phyloP scores from a whole-genome alignment of 2,797 vertebrate genomes.

The Momotus momota region DNA sequence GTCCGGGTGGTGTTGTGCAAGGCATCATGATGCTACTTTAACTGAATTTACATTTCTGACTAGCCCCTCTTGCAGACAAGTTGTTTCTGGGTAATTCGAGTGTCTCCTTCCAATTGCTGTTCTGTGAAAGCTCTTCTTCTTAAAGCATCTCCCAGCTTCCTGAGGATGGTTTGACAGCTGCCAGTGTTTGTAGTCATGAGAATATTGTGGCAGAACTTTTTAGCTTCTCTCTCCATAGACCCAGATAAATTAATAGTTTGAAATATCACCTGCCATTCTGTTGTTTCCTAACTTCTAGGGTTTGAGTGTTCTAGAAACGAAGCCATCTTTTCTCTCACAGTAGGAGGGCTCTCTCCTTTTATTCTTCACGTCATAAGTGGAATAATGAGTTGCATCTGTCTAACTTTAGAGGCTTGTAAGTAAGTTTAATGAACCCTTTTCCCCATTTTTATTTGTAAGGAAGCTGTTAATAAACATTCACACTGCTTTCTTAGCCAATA shows the following conservation, averaged over 20 bases:
- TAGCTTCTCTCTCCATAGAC: not conserved
- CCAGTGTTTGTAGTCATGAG: not conserved
- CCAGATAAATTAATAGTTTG: not conserved
- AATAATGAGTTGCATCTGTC: not conserved
- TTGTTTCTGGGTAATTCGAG: not conserved
- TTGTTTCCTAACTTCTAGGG: not conserved
- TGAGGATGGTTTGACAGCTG: not conserved
- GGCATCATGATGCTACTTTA: not conserved
- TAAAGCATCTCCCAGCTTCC: not conserved
- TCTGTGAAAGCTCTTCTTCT: not conserved
- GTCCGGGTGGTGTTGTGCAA: fast-evolving
- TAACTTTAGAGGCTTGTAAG: not conserved
- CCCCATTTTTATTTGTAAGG: not conserved
- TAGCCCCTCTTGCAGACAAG: not conserved
- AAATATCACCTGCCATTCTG: not conserved
- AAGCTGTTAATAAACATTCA: not conserved
- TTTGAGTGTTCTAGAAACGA: not conserved
- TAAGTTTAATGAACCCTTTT: not conserved
- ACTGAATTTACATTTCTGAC: not conserved
- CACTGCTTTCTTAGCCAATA: not conserved
- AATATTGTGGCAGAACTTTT: not conserved
- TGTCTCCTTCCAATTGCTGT: not conserved
- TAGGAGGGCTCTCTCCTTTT: not conserved
- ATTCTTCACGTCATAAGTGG: not conserved
- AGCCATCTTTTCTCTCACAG: fast-evolving